phyloP scores from a whole-genome alignment of 1,140 invertebrate genomes.

The Plectus sambesii region DNA sequence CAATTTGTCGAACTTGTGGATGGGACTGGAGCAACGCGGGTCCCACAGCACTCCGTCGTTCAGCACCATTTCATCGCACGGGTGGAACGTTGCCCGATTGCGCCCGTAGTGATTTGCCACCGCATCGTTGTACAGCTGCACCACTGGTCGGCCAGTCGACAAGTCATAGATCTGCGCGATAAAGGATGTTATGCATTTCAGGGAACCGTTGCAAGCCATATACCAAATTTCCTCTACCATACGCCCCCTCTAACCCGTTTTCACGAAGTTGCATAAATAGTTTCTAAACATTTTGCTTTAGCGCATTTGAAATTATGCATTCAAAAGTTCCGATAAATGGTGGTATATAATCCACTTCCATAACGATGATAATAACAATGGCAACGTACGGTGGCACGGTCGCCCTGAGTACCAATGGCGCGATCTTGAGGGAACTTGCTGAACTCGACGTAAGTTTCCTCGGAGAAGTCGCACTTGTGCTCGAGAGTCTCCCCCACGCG shows the following conservation, averaged over 20 bases:
- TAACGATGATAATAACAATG: no score
- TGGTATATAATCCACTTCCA: no score
- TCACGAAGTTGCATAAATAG: no score
- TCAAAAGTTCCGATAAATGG: no score
- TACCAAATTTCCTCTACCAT: no score
- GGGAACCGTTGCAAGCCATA: no score
- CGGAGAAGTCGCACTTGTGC: slow-evolving; percentile 59
- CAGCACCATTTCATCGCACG: slow-evolving; percentile 79
- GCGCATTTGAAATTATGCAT: no score
- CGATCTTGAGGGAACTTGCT: slow-evolving; percentile 71
- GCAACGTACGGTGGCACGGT: slow-evolving; percentile 57
- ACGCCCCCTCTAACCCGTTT: no score
- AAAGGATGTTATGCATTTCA: no score
- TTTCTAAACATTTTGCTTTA: no score
- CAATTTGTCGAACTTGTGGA: slow-evolving; percentile 95
- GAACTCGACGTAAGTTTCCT: slow-evolving; percentile 81
- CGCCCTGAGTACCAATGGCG: slow-evolving; percentile 60
- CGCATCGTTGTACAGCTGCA: slow-evolving; percentile 57
- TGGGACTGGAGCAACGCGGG: slow-evolving; percentile 60
- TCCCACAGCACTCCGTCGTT: slow-evolving; percentile 95
- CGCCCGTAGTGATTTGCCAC: slow-evolving; percentile 82
- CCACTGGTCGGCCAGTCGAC: no score
- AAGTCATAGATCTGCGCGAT: slow-evolving; percentile 59
- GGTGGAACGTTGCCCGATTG: slow-evolving; percentile 85
- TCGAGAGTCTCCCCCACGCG: slow-evolving; percentile 61